These are phyloP conservation scores for Poicephalus meyeri DNA, from an alignment of 2,113 vertebrate genomes.

Conservation along the genomic window DNA sequence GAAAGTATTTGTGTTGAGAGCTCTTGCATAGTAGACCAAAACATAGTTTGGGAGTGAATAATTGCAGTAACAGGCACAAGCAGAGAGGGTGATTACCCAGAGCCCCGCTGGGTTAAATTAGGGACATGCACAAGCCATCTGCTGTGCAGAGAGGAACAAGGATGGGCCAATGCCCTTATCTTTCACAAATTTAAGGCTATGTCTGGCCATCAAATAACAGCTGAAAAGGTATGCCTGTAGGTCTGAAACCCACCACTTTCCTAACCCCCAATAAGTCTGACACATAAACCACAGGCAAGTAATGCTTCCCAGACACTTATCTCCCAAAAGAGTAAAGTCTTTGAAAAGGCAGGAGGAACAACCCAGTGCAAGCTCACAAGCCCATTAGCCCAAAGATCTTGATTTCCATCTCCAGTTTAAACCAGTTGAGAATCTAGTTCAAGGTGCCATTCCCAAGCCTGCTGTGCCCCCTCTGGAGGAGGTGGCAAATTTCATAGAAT, in stretches of 20 bases:
- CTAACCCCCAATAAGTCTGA: neutral
- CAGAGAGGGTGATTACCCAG: neutral
- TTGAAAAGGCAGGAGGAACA: neutral
- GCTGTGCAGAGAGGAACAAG: neutral
- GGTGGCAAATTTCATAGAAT: neutral
- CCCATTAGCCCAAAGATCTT: neutral
- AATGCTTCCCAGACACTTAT: neutral
- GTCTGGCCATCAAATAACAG: neutral
- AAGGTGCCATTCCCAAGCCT: neutral
- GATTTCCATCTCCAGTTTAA: neutral
- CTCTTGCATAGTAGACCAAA: neutral
- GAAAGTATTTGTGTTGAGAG: neutral
- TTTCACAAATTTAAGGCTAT: neutral
- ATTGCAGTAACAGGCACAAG: neutral
- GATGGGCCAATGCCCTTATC: neutral
- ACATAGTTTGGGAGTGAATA: neutral
- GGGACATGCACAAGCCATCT: constrained; percentile 6
- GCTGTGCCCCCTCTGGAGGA: neutral
- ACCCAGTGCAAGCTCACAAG: neutral
- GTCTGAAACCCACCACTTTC: neutral
- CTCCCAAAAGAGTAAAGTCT: neutral
- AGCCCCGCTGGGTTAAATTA: neutral
- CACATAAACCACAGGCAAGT: neutral
- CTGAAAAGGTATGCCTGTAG: neutral
- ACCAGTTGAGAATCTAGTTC: neutral